A percentile compares a stretch with the other conserved stretches of the same genome.
Conservation (phyloP, 2,113 vertebrate species). For the Regulus satrapa region DNA sequence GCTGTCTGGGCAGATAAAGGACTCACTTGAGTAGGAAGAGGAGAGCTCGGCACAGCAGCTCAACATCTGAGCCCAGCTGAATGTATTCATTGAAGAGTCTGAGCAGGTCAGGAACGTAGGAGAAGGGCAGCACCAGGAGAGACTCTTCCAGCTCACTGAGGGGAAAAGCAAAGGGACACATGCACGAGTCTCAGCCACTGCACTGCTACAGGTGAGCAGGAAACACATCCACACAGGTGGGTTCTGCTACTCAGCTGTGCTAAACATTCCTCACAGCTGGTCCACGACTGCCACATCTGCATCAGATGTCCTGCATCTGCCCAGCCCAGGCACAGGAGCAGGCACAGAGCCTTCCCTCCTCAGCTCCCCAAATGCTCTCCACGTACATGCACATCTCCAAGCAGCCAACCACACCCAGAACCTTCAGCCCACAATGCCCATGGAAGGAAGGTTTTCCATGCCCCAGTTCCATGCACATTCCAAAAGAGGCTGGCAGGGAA, state of each 20-base stretch:
- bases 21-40: constrained; percentile 92
- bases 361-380: background rate
- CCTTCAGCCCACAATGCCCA: background rate
- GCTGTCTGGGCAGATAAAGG: background rate
- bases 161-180: background rate
- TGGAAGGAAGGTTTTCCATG: background rate
- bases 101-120: constrained; percentile 88
- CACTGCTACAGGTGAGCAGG: background rate
- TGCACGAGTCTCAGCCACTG: background rate
- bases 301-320: background rate
- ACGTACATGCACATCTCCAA: accelerated
- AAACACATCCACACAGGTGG: background rate
- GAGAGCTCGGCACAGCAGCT: constrained; percentile 91
- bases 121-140: constrained; percentile 91
- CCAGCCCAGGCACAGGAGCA: background rate
- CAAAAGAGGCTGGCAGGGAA: background rate
- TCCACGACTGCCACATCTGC: background rate
- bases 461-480: accelerated
- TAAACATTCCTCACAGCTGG: background rate
- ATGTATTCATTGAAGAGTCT: constrained; percentile 84
- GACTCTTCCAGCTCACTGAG: constrained; percentile 91
- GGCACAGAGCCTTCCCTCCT: background rate
- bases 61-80: constrained; percentile 81
- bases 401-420: background rate
- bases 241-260: background rate